These are phyloP conservation scores for Solea senegalensis DNA, from an alignment of 2,113 vertebrate species.

Conservation along the genomic window DNA sequence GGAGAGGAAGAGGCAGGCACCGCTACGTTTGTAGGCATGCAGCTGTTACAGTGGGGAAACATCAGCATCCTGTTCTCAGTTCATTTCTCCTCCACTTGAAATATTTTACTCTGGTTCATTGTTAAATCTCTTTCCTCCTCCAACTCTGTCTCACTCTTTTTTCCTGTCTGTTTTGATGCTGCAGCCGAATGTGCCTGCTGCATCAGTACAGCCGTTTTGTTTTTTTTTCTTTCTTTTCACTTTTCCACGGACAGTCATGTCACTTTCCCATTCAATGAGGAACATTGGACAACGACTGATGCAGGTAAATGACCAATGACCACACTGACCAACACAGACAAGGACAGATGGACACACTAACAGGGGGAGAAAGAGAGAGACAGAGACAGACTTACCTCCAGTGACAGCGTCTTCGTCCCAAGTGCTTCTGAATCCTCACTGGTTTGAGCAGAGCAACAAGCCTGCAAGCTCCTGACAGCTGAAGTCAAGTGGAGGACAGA, in stretches of 20 bases:
- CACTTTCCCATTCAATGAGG: conserved; percentile 22
- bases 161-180: conserved; percentile 11
- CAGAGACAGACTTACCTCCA: conserved; percentile 53
- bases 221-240: conserved; percentile 4
- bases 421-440: conserved; percentile 60
- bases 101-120: conserved; percentile 6
- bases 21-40: conserved; percentile 50
- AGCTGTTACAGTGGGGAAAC: conserved; percentile 21
- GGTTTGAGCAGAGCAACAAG: conserved; percentile 50
- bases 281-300: neutral
- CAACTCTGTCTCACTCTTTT: conserved; percentile 12
- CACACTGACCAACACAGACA: neutral
- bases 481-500: conserved; percentile 55
- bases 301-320: neutral
- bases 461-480: conserved; percentile 51
- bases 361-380: conserved; percentile 2
- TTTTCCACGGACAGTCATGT: conserved; percentile 8
- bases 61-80: conserved; percentile 27
- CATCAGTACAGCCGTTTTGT: conserved; percentile 8
- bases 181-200: conserved; percentile 25
- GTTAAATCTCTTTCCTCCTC: conserved; percentile 5
- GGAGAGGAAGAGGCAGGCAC: conserved; percentile 51
- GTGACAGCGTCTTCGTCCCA: conserved; percentile 63
- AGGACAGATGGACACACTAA: neutral
- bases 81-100: neutral